Base-by-base conservation (phyloP, 2,888 invertebrate species). In the Agriotes lineatus region DNA sequence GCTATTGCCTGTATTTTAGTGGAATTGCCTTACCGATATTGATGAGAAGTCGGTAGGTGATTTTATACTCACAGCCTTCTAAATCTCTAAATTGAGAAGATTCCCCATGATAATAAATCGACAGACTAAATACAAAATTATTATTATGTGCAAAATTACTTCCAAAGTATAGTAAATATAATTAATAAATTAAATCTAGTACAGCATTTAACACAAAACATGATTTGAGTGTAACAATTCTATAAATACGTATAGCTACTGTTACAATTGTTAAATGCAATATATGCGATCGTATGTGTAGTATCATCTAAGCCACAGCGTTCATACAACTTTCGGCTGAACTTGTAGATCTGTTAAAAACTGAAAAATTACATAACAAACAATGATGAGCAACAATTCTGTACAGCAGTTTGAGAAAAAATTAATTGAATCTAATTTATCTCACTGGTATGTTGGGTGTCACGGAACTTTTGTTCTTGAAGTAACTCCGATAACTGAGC, bases 401-500 rank as follows among this genome's bases (percentile, higher is more conserved):
- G 59, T 66, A 66, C 62, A 69, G 48, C n/a, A 37, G 37, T 52
- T 52, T 67, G 62, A 66, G 48, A 59, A 67, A 35, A 62, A 58
- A 22, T 64, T 63, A 52, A 25, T 25, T 25, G 25, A 25, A 52
- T 59, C 67, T 48, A 56, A 59, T 59, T 52, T 63, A 64, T 59
- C 44, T 39, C 37, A 70, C 56, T 58, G 52, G 33, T 45, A 66
- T 57, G 48, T 81, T 80, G 81, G 18, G 61, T 61, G 45, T 81
- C 81, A 82, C 73, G 81, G 78, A 69, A 78, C 75, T 64, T 80
- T 82, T 67, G 80, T 76, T 76, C 81, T 81, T 81, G 80, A 72
- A 80, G 78, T 63, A 81, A 59, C 30, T 80, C 79, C 45, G 80
- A 72, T 58, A 74, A 65, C 69, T 85, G 84, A 64, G 86, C 87